These are phyloP conservation scores for Poecile atricapillus DNA, from an alignment of 2,113 vertebrate genomes.

Conservation along the genomic window DNA sequence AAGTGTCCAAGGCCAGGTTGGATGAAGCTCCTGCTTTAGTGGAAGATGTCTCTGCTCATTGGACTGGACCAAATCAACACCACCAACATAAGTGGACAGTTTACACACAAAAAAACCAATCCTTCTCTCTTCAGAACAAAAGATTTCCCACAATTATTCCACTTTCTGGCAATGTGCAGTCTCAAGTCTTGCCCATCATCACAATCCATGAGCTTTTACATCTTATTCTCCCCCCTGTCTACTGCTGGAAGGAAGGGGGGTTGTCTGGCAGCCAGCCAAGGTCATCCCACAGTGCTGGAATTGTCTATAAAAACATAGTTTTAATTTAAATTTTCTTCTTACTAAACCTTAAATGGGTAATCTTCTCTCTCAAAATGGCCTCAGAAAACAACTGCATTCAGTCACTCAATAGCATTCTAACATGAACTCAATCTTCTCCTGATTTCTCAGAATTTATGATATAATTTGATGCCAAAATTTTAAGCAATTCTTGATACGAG, in stretches of 20 bases:
- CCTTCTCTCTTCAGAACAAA: not conserved
- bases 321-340: not conserved
- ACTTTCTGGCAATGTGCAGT: not conserved
- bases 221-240: not conserved
- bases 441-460: not conserved
- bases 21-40: no score
- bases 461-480: not conserved
- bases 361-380: not conserved
- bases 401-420: not conserved
- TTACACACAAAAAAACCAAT: not conserved
- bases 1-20: not conserved
- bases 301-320: not conserved
- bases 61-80: not conserved
- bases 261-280: not conserved
- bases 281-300: not conserved
- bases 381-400: not conserved
- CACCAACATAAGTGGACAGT: not conserved
- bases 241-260: fast-evolving
- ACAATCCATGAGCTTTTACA: not conserved
- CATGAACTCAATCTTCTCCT: not conserved
- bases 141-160: not conserved
- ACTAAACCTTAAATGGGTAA: not conserved
- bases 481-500: not conserved
- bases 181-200: not conserved
- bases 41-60: not conserved